Base-by-base conservation (phyloP, 2,113 vertebrate genomes). In the Mola mola region DNA sequence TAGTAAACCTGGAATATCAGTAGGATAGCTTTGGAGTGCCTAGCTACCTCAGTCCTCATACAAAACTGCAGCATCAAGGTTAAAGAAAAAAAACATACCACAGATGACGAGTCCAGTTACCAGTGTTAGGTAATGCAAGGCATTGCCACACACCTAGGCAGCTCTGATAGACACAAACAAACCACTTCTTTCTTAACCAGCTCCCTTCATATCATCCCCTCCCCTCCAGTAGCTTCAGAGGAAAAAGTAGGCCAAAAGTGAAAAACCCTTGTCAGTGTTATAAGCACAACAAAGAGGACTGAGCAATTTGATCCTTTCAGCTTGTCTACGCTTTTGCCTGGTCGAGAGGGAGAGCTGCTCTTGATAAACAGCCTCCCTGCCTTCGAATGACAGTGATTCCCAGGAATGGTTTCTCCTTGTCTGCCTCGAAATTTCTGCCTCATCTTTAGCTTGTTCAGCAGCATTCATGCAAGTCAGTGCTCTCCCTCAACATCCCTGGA, bases 191-290 rank as follows among this genome's bases (percentile, higher is more conserved):
- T 59, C 50, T 48, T 28, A 13, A 50, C 50, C 38, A 36, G 38
- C 56, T 41, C 53, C 28, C 42, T 47, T 43, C 59, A 62, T 15
- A 13, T 62, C 69, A 13, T 40, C 58, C 37, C 72, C 58, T 36
- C 57, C 65, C 72, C 63, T 76, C 55, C 56, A 40, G 53, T 67
- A 53, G 63, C 78, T 81, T 67, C 66, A 29, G 44, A 62, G 66
- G 52, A 71, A 77, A 80, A 86, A 85, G 69, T 85, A 83, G 81
- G 75, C 28, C 76, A 71, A 58, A 85, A 85, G 85, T 79, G 78
- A 74, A 64, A 81, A 81, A 74, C 73, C n/a, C 74, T 63, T 26
- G 67, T 81, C 81, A 66, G 50, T 43, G 69, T 53, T 83, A 71
- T 46, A 62, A 81, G 55, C 58, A 17, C 79, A 76, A 92, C 88